Evolutionary conservation across 1,140 invertebrate genomes (phyloP).

Genomic region (Ridgeia piscesae): DNA sequence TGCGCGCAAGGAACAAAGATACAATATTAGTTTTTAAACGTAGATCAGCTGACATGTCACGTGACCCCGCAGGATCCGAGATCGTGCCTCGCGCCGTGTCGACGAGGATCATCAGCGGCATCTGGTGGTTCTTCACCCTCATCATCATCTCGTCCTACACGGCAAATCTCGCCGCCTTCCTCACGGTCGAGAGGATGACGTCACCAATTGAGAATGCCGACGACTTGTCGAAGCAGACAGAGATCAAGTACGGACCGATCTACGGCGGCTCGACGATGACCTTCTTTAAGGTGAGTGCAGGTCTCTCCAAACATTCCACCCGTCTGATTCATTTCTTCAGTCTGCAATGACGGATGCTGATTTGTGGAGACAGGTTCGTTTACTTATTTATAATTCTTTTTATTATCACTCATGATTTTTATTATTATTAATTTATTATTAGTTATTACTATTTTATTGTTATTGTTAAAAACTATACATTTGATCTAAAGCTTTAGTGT

Average conservation of each 20-base stretch:
- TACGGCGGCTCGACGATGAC: constrained; percentile 94
- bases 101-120: constrained; percentile 60
- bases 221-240: constrained; percentile 89
- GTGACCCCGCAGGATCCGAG: constrained; percentile 42
- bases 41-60: constrained; percentile 4
- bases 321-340: too few relatives aligned
- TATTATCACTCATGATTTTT: too few relatives aligned
- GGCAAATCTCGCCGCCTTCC: constrained; percentile 94
- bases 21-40: neutral
- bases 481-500: too few relatives aligned
- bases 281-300: constrained; percentile 81
- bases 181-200: constrained; percentile 95
- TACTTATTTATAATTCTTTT: too few relatives aligned
- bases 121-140: constrained; percentile 99
- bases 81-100: constrained; percentile 52
- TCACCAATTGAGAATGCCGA: constrained; percentile 95
- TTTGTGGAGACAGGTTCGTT: too few relatives aligned
- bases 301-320: neutral
- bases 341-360: too few relatives aligned
- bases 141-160: constrained; percentile 98
- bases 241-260: constrained; percentile 91
- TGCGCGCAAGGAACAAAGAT: too few relatives aligned
- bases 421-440: too few relatives aligned
- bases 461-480: too few relatives aligned
- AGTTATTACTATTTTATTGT: too few relatives aligned